A percentile compares a stretch with the other conserved stretches of the same genome.
These are phyloP conservation scores for Ispidina picta DNA, from an alignment of 2,797 vertebrate genomes.

Conservation along the genomic window DNA sequence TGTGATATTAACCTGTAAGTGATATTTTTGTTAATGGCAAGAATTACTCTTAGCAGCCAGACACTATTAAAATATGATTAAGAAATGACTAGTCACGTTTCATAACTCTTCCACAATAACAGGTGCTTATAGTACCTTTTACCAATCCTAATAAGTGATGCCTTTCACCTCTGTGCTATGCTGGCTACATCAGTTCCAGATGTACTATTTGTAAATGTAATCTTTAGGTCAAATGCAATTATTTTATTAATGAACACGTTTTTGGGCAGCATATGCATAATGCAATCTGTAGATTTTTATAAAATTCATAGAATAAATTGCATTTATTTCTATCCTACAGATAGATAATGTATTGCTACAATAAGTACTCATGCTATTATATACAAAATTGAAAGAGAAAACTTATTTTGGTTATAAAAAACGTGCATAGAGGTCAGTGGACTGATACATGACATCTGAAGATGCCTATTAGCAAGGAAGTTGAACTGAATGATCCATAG, in stretches of 20 bases:
- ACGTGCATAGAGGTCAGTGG: not conserved
- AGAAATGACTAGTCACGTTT: not conserved
- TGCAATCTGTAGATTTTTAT: not conserved
- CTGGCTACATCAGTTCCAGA: not conserved
- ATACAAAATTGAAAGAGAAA: not conserved
- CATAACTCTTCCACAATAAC: not conserved
- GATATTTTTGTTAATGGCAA: not conserved
- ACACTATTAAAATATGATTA: not conserved
- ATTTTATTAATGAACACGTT: not conserved
- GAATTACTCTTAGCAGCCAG: not conserved
- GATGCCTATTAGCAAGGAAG: not conserved
- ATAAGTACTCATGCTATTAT: not conserved
- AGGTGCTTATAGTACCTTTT: not conserved
- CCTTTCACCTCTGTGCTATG: not conserved
- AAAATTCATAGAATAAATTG: not conserved
- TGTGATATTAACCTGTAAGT: not conserved
- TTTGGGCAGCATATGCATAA: not conserved
- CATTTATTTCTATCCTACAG: not conserved
- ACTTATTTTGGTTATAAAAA: slow-evolving; percentile 1
- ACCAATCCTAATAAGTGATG: not conserved
- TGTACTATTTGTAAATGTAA: not conserved
- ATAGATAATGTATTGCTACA: not conserved
- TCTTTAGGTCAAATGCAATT: not conserved
- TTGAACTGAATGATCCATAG: not conserved
- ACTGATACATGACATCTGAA: not conserved